These are phyloP conservation scores for Tetragonula clypearis DNA, from an alignment of 1,140 invertebrate species.

Conservation along the genomic window DNA sequence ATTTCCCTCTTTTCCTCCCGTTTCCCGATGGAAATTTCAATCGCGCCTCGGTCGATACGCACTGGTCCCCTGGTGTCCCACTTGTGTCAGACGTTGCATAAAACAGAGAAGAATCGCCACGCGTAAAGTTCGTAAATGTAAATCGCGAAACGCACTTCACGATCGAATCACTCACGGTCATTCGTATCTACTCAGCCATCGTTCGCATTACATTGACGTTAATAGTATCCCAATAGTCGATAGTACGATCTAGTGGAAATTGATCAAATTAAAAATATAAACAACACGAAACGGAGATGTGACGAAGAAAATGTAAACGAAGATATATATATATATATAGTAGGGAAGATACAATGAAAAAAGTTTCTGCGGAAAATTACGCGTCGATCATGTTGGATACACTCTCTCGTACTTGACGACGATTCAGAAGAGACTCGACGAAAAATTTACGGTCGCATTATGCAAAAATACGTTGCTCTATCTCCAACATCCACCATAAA, in stretches of 20 bases:
- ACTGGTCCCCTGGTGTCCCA: not conserved
- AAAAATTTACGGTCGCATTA: not conserved
- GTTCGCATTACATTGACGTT: not conserved
- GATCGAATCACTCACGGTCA: not conserved
- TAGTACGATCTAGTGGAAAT: not conserved
- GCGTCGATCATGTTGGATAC: no score
- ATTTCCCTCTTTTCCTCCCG: not conserved
- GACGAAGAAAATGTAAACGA: no score
- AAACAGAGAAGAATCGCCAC: conserved; percentile 15
- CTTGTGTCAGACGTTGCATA: conserved; percentile 39
- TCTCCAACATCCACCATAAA: not conserved
- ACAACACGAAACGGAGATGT: no score
- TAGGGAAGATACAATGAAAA: no score
- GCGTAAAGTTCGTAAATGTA: conserved; percentile 2
- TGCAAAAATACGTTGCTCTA: not conserved
- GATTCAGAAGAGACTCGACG: not conserved
- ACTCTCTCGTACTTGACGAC: not conserved
- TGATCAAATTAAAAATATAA: no score
- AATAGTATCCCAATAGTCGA: not conserved
- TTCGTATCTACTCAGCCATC: conserved; percentile 2
- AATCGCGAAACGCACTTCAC: not conserved
- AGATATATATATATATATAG: no score
- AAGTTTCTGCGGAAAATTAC: no score
- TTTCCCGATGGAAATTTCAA: conserved; percentile 11
- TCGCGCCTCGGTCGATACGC: conserved; percentile 14